Evolutionary conservation across 2,113 vertebrate species (phyloP).

Genomic region (Neofelis nebulosa): DNA sequence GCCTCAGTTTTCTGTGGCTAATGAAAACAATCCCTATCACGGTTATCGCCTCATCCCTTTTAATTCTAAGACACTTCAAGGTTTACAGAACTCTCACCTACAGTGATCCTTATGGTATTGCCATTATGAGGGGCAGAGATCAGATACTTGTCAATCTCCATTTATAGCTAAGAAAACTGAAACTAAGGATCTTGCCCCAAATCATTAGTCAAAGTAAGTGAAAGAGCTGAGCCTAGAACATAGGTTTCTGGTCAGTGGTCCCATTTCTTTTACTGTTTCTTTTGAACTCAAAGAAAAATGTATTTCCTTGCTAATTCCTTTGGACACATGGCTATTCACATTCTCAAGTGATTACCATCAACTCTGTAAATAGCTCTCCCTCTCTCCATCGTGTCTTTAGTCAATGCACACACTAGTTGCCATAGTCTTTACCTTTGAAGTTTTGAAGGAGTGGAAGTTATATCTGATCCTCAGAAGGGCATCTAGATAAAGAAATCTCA

Average conservation of each 20-base stretch:
- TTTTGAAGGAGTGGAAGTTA: not conserved
- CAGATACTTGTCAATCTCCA: not conserved
- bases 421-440: not conserved
- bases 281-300: not conserved
- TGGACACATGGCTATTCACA: fast-evolving
- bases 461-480: not conserved
- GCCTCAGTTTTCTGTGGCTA: not conserved
- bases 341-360: not conserved
- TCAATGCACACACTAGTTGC: not conserved
- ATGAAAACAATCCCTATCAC: not conserved
- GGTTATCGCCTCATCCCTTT: not conserved
- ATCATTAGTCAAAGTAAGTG: not conserved
- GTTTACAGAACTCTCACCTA: not conserved
- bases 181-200: not conserved
- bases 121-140: not conserved
- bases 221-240: not conserved
- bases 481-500: not conserved
- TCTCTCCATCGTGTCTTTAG: not conserved
- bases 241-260: not conserved
- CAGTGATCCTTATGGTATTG: not conserved
- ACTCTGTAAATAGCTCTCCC: not conserved
- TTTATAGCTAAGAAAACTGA: not conserved
- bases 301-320: not conserved
- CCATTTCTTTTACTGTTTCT: not conserved
- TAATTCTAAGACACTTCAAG: not conserved